Conservation (phyloP, 2,797 vertebrate species). For the Rousettus madagascariensis region DNA sequence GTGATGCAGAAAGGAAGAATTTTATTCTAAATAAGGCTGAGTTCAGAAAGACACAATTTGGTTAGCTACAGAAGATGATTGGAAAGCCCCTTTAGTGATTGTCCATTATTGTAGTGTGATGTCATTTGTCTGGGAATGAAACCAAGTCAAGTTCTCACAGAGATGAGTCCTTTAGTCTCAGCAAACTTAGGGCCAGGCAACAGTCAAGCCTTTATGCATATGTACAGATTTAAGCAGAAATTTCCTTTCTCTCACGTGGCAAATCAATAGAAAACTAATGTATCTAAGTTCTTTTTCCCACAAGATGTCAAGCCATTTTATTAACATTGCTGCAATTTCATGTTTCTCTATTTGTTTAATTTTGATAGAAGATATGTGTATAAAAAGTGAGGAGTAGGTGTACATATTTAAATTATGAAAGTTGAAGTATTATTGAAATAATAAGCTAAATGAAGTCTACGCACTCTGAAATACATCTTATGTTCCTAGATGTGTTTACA, state of each 20-base stretch:
- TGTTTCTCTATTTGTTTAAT: neutral
- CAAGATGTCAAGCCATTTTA: neutral
- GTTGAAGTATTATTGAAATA: neutral
- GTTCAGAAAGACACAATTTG: neutral
- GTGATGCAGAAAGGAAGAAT: neutral
- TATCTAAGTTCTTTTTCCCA: neutral
- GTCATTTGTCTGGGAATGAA: neutral
- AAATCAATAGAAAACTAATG: neutral
- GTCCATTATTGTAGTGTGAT: neutral
- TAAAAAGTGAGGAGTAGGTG: neutral
- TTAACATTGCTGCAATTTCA: neutral
- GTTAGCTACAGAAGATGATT: neutral
- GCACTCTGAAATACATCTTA: neutral
- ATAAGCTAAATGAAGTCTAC: neutral
- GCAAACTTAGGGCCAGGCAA: neutral
- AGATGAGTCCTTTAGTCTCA: neutral
- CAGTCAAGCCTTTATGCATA: neutral
- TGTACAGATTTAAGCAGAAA: neutral
- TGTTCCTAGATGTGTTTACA: neutral
- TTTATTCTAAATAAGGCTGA: neutral
- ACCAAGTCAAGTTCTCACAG: neutral
- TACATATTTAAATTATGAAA: constrained; percentile 5
- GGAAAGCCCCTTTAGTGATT: neutral
- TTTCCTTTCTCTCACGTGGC: neutral
- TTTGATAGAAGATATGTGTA: neutral